A percentile compares a stretch with the other conserved stretches of the same genome.
Conservation (phyloP, 2,888 invertebrate species). For the Melitaea athalia region DNA sequence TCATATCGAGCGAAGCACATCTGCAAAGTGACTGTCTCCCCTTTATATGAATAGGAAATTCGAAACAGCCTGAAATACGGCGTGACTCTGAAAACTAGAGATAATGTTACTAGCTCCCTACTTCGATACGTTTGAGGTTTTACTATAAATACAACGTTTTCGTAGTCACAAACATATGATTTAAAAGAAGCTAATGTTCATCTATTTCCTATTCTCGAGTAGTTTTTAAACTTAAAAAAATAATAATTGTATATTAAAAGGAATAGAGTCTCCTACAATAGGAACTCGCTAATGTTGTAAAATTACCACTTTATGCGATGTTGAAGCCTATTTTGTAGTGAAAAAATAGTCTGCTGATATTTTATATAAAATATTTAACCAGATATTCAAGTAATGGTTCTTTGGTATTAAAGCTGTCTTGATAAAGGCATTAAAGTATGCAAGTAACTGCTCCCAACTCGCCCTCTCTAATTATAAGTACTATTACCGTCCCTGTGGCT, state of each 20-base stretch:
- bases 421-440: constrained; percentile 72
- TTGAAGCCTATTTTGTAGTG: too few species aligned
- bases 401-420: constrained; percentile 38
- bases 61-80: constrained; percentile 65
- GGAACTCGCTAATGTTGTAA: too few species aligned
- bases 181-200: too few species aligned
- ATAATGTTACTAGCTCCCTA: background rate
- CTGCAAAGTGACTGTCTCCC: constrained; percentile 52
- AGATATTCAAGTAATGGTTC: constrained; percentile 19
- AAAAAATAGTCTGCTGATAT: background rate
- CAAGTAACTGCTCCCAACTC: constrained; percentile 52
- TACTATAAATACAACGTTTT: background rate
- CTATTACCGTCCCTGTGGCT: constrained; percentile 24
- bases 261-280: too few species aligned
- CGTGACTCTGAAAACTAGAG: constrained; percentile 19
- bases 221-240: too few species aligned
- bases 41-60: constrained; percentile 52
- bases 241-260: too few species aligned
- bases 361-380: background rate
- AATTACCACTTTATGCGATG: too few species aligned
- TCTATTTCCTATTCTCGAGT: too few species aligned
- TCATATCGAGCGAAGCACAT: constrained; percentile 18
- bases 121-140: background rate
- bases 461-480: constrained; percentile 32
- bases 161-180: too few species aligned